Conservation (phyloP, 2,888 invertebrate genomes). For the Synanthedon andrenaeformis region DNA sequence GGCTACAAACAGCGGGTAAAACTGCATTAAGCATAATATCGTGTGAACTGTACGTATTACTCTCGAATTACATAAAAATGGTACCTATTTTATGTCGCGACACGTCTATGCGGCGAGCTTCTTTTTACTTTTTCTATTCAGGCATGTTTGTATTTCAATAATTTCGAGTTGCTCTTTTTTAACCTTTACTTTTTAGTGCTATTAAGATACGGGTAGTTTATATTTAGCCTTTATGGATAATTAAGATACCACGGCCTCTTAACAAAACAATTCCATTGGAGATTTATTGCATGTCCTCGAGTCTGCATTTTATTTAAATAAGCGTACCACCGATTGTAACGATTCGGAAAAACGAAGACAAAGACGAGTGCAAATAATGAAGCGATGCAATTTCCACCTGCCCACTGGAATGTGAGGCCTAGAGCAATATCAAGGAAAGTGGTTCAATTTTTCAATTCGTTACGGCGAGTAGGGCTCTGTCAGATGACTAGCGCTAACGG, state of each 20-base stretch:
- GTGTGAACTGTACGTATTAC: constrained; percentile 29
- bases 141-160: neutral
- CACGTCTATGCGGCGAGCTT: neutral
- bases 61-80: constrained; percentile 9
- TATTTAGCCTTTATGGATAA: neutral
- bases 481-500: constrained; percentile 7
- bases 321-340: constrained; percentile 19
- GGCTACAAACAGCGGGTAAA: constrained; percentile 29
- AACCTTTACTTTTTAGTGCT: neutral
- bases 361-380: constrained; percentile 26
- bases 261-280: neutral
- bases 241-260: neutral
- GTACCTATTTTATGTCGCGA: constrained; percentile 1
- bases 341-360: constrained; percentile 23
- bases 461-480: constrained; percentile 7
- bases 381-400: constrained; percentile 45
- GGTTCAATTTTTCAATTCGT: constrained; percentile 46
- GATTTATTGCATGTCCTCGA: neutral
- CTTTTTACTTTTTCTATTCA: neutral
- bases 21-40: constrained; percentile 33
- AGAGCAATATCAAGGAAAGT: constrained; percentile 44
- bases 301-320: constrained; percentile 25
- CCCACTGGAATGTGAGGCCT: constrained; percentile 36
- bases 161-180: neutral
- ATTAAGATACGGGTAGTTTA: neutral